Conservation (phyloP, 2,888 invertebrate species). For the Pardosa pseudoannulata region DNA sequence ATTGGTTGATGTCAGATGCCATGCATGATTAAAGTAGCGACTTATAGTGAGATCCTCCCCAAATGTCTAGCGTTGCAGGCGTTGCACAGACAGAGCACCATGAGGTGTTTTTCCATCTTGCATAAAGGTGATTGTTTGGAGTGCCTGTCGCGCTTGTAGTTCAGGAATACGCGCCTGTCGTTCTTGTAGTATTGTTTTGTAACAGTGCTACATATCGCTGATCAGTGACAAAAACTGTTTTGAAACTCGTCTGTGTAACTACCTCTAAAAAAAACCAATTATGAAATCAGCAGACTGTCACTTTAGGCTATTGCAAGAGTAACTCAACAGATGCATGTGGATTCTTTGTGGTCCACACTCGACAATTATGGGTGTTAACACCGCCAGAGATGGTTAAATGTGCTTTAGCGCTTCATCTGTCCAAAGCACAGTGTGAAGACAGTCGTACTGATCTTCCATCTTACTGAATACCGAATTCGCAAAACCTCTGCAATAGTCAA, state of each 20-base stretch:
- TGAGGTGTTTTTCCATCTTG: conserved; percentile 17
- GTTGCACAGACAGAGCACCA: conserved; percentile 10
- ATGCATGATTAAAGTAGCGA: neutral
- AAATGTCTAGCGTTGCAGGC: conserved; percentile 11
- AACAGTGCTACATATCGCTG: conserved; percentile 11
- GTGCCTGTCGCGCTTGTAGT: neutral
- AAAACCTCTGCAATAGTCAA: conserved; percentile 20
- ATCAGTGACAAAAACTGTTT: conserved; percentile 14
- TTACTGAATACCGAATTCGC: conserved; percentile 13
- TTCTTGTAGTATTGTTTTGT: neutral
- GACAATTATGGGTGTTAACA: conserved; percentile 37
- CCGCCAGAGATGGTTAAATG: conserved; percentile 21
- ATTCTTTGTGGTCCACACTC: conserved; percentile 35
- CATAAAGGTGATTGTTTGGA: conserved; percentile 10
- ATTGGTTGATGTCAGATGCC: conserved; percentile 24
- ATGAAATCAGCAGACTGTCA: conserved; percentile 26
- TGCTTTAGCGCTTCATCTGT: conserved; percentile 26
- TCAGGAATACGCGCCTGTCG: neutral
- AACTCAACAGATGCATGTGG: conserved; percentile 35
- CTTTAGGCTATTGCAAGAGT: conserved; percentile 24
- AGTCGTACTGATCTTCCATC: conserved; percentile 32
- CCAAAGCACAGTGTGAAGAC: conserved; percentile 40
- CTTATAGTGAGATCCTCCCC: conserved; percentile 2
- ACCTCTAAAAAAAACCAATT: conserved; percentile 36
- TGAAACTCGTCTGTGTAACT: conserved; percentile 3